These are phyloP conservation scores for Melanogrammus aeglefinus DNA, from an alignment of 2,797 vertebrate genomes.

Conservation along the genomic window DNA sequence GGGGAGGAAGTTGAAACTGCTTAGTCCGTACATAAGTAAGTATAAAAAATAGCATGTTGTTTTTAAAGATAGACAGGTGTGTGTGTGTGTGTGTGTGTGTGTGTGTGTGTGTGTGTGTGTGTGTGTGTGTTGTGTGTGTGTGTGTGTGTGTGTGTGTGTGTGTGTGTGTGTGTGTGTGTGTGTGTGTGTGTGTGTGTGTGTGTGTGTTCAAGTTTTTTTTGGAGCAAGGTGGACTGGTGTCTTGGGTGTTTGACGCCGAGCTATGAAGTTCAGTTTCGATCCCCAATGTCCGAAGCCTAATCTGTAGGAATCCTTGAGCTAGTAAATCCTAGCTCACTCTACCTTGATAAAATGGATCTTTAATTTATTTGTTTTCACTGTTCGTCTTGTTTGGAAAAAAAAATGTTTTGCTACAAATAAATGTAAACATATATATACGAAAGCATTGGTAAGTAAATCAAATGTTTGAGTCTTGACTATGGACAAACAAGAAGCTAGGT, in stretches of 20 bases:
- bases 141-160: no score
- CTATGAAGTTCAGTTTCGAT: neutral
- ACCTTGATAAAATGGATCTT: neutral
- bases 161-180: neutral
- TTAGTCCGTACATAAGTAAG: no score
- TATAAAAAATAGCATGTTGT: no score
- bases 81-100: no score
- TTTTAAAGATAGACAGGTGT: no score
- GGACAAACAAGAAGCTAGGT: neutral
- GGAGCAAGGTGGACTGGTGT: no score
- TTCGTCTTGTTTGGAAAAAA: neutral
- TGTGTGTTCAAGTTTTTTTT: no score
- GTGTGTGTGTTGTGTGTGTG: no score
- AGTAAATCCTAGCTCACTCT: neutral
- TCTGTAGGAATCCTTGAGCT: neutral
- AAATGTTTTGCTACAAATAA: neutral
- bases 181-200: neutral
- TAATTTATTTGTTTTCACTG: no score
- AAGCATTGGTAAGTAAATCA: neutral
- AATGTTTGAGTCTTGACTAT: neutral
- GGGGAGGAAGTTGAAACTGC: no score
- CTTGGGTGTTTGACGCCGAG: no score
- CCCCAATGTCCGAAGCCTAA: neutral
- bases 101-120: no score
- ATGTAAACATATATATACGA: neutral